A percentile compares a stretch with the other conserved stretches of the same genome.
Evolutionary conservation across 2,113 vertebrate species (phyloP).

Genomic region (Zosterops hypoxanthus): DNA sequence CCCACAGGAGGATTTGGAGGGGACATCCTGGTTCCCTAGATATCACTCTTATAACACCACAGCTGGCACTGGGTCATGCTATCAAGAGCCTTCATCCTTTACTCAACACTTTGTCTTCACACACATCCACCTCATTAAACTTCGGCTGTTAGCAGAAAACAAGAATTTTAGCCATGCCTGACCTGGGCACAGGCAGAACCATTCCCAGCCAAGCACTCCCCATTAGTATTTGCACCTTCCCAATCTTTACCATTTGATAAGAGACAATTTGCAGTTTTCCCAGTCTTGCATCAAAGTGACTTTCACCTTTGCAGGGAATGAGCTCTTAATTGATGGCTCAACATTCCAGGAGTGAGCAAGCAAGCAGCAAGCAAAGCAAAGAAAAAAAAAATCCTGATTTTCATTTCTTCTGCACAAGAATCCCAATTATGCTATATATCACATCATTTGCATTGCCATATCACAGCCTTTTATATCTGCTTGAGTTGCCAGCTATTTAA

Average conservation of each 20-base stretch:
- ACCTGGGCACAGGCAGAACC: background rate
- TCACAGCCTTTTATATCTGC: background rate
- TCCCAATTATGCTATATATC: background rate
- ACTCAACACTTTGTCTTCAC: background rate
- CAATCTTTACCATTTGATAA: background rate
- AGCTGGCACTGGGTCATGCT: background rate
- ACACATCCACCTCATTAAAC: background rate
- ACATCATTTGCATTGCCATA: background rate
- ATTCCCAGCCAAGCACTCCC: background rate
- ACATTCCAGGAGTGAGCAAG: background rate
- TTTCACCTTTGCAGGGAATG: background rate
- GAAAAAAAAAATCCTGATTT: background rate
- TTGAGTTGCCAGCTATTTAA: background rate
- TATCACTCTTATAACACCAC: background rate
- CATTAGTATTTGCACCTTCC: background rate
- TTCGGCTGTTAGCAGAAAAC: background rate
- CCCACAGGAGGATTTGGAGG: background rate
- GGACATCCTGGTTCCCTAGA: background rate
- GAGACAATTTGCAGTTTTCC: background rate
- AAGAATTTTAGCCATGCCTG: background rate
- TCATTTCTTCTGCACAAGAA: background rate
- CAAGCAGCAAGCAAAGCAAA: background rate
- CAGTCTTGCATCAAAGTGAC: background rate
- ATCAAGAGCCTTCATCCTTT: background rate
- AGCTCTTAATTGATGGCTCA: constrained; percentile 10